Conservation (phyloP, 2,113 vertebrate species). For the Osmerus mordax region DNA sequence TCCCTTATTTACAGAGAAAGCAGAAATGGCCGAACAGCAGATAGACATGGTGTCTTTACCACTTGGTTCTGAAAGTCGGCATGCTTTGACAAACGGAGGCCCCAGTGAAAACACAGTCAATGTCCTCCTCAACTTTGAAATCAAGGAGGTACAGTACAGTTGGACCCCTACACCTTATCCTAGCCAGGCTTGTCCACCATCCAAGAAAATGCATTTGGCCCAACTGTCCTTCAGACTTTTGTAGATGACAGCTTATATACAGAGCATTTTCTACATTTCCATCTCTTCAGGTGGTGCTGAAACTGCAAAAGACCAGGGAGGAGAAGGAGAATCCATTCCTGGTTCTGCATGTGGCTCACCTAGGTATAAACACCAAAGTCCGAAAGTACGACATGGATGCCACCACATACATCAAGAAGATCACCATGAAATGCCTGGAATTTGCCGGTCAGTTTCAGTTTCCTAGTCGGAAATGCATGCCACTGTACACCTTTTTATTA, state of each 20-base stretch:
- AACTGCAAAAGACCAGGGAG: constrained; percentile 75
- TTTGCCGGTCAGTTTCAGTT: constrained; percentile 73
- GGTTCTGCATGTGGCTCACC: constrained; percentile 77
- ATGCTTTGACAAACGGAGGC: constrained; percentile 2
- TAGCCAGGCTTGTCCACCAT: too few species aligned
- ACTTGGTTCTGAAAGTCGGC: constrained; percentile 7
- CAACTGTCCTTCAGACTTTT: too few species aligned
- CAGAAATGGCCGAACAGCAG: constrained; percentile 42
- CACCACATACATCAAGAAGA: constrained; percentile 80
- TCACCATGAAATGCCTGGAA: constrained; percentile 80
- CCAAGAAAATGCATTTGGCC: too few species aligned
- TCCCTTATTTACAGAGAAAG: constrained; percentile 47
- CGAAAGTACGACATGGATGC: constrained; percentile 78
- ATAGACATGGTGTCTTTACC: constrained; percentile 19
- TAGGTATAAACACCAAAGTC: constrained; percentile 81
- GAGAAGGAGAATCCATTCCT: constrained; percentile 74
- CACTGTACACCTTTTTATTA: neutral
- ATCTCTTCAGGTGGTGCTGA: constrained; percentile 75
- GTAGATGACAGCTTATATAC: neutral
- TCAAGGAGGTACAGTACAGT: constrained; percentile 78
- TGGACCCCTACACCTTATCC: too few species aligned
- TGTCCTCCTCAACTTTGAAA: constrained; percentile 86
- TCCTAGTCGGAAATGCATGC: too few species aligned
- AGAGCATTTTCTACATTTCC: too few species aligned
- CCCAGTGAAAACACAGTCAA: constrained; percentile 71